Base-by-base conservation (phyloP, 2,797 vertebrate species). In the Dendrocincla fuliginosa region DNA sequence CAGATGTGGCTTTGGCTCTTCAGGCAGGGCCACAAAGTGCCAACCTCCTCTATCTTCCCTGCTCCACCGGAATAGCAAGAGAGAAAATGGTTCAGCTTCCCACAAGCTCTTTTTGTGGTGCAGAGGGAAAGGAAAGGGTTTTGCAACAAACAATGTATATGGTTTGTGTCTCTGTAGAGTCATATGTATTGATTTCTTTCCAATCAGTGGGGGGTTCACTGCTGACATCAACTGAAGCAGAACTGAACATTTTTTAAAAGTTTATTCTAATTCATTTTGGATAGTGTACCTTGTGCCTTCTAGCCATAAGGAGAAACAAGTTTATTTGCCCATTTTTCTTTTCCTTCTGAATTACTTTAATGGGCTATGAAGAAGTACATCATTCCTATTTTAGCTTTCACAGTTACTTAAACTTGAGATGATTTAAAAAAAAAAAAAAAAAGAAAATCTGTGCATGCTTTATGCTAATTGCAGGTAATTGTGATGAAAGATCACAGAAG, bases 401-500 rank as follows among this genome's bases (percentile, higher is more conserved):
- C 20, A 64, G 33, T 84, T 92, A 37, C 52, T 91, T 76, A 74
- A 84, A 79, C 15, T 46, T 59, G 42, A 88, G 19, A 46, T 55
- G 16, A 64, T 55, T 70, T 46, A 42, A 0, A 52, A 64, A 47
- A 44, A 53, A 35, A 30, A 24, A 44, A 42, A 39, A 12, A 27
- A 65, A 84, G 27, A 52, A 63, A 88, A 55, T 87, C 32, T 87
- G 18, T 93, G 63, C 56, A 52, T 86, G 35, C 87, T 79, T 12
- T 87, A 55, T 92, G 27, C 82, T 95, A 88, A 60, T 91, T 94
- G 32, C 95, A 98, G 98, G 96, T 95, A 90, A 89, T 23, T 83
- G 89, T 61, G 80, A 80, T 22, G 94, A 97, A 73, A 95, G 83
- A 94, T 92, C 73, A 60, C 73, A 88, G 89, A 96, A 84, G 81